phyloP scores from a whole-genome alignment of 1,140 invertebrate species.

The Capitella teleta region DNA sequence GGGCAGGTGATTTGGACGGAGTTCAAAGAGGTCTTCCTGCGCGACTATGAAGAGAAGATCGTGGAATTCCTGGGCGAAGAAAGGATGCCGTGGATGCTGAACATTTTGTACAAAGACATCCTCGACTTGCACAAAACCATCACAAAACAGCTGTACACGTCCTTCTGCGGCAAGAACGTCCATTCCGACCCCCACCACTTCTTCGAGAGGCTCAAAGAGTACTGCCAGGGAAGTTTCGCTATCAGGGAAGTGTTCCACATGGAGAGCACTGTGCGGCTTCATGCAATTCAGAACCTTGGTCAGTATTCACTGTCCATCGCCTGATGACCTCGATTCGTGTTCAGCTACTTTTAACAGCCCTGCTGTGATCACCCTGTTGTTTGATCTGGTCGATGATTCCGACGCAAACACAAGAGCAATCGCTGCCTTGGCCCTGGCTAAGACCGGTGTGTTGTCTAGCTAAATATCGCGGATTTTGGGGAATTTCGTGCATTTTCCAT shows the following conservation, averaged over 20 bases:
- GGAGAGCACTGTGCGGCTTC: constrained; percentile 24
- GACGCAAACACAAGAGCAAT: constrained; percentile 31
- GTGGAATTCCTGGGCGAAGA: constrained; percentile 17
- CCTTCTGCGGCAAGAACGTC: constrained; percentile 18
- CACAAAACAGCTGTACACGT: constrained; percentile 13
- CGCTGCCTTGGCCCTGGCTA: constrained; percentile 27
- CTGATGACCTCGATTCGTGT: constrained; percentile 4
- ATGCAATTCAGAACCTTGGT: constrained; percentile 31
- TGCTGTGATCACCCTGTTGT: constrained; percentile 21
- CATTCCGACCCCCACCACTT: constrained; percentile 19
- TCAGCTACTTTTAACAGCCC: constrained; percentile 24
- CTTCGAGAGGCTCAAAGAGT: constrained; percentile 19
- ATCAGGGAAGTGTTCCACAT: constrained; percentile 29
- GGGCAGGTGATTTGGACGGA: too few relatives aligned
- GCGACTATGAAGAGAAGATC: constrained; percentile 22
- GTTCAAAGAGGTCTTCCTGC: neutral
- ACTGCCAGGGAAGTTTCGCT: constrained; percentile 20
- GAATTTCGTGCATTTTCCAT: neutral
- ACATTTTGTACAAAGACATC: constrained; percentile 26
- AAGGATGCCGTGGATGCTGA: constrained; percentile 15
- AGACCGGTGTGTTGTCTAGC: constrained; percentile 19
- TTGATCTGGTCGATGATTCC: constrained; percentile 22
- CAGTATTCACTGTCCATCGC: too few relatives aligned
- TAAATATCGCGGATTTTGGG: neutral
- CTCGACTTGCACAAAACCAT: constrained; percentile 18